Evolutionary conservation across 2,797 vertebrate species (phyloP).

Genomic region (Xenops minutus): DNA sequence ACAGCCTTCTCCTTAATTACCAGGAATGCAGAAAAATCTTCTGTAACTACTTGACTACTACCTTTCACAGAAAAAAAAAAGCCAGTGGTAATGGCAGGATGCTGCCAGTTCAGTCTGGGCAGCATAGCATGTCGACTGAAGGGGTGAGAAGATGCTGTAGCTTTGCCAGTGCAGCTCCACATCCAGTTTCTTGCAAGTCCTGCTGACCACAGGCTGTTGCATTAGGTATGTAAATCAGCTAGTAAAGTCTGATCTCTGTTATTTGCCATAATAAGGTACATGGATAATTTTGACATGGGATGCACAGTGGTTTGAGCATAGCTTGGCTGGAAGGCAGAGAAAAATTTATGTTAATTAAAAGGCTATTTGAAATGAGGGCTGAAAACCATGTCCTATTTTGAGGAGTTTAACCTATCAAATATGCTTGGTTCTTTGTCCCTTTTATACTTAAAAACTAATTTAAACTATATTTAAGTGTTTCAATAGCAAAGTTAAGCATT

Average conservation of each 20-base stretch:
- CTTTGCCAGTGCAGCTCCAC: not conserved
- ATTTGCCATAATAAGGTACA: not conserved
- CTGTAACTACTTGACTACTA: not conserved
- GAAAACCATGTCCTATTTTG: not conserved
- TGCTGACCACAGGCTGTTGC: not conserved
- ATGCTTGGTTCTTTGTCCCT: not conserved
- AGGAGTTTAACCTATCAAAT: not conserved
- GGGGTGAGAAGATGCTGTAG: not conserved
- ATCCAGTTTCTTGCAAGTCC: not conserved
- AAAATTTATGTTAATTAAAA: not conserved
- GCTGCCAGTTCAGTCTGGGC: accelerated
- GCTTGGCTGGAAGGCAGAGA: not conserved
- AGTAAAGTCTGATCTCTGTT: not conserved
- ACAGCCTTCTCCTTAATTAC: not conserved
- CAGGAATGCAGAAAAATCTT: not conserved
- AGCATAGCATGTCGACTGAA: not conserved
- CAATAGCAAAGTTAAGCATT: not conserved
- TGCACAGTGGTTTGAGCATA: not conserved
- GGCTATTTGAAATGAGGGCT: not conserved
- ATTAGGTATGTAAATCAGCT: not conserved
- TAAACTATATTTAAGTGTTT: not conserved
- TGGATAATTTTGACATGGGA: not conserved
- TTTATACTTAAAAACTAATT: not conserved
- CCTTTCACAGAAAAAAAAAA: not conserved
- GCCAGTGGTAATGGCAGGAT: not conserved